Percentiles rank a stretch among this genome's conserved stretches.
Conservation (phyloP, 2,113 vertebrate species). For the Gallinago jamesoni region DNA sequence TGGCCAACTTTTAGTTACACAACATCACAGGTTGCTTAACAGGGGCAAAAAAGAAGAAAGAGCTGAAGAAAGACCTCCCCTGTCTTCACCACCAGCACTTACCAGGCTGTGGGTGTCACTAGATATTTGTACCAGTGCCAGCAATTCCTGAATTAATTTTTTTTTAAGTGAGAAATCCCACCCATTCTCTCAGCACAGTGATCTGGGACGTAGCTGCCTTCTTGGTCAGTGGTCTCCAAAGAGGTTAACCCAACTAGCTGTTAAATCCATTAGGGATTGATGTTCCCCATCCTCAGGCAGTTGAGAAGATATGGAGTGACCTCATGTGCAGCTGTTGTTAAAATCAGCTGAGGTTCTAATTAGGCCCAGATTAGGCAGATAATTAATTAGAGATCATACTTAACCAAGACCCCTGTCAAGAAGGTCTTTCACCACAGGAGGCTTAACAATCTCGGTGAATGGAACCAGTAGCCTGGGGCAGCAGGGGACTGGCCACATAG, state of each 20-base stretch:
- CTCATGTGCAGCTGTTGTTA: neutral
- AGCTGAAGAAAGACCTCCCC: neutral
- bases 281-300: neutral
- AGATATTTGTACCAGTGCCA: neutral
- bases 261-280: neutral
- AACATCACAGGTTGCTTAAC: neutral
- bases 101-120: neutral
- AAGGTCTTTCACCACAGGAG: neutral
- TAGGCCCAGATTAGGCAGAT: neutral
- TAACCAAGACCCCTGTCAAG: neutral
- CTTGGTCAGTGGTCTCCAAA: neutral
- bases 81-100: neutral
- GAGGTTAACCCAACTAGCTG: neutral
- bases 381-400: neutral
- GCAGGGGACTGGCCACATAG: neutral
- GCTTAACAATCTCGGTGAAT: neutral
- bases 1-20: neutral
- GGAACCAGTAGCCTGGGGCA: neutral
- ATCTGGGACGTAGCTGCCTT: neutral
- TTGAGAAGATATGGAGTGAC: neutral
- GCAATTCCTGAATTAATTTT: neutral
- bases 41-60: neutral
- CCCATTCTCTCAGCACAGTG: neutral
- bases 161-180: neutral
- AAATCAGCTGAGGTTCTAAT: neutral